Evolutionary conservation across 2,113 vertebrate genomes (phyloP).

Genomic region (Zapus hudsonius): DNA sequence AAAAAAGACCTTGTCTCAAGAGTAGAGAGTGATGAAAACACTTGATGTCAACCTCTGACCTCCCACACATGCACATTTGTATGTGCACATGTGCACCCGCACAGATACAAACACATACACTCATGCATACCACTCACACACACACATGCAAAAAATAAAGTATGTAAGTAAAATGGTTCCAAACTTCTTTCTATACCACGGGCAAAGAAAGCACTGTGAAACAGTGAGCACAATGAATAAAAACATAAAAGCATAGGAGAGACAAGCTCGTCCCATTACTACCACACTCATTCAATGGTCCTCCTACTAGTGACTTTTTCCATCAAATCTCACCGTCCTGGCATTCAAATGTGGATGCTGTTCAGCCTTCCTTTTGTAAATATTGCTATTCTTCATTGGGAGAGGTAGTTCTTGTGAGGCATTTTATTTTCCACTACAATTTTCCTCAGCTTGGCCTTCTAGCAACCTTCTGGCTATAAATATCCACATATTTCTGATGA

Average conservation of each 20-base stretch:
- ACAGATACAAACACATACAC: too few species aligned
- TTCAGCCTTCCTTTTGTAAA: constrained; percentile 48
- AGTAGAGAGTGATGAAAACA: too few species aligned
- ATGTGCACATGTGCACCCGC: too few species aligned
- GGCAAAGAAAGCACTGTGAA: background rate
- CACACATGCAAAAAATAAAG: background rate
- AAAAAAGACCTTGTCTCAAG: too few species aligned
- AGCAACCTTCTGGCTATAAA: constrained; percentile 45
- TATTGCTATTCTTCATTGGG: background rate
- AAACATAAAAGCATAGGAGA: background rate
- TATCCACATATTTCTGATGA: constrained; percentile 55
- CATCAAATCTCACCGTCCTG: background rate
- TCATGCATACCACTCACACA: too few species aligned
- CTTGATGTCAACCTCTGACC: too few species aligned
- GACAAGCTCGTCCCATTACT: background rate
- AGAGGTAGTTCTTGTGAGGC: constrained; percentile 4
- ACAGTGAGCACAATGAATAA: background rate
- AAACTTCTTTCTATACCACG: constrained; percentile 17
- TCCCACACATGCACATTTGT: too few species aligned
- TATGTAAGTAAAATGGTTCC: background rate
- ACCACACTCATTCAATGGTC: background rate
- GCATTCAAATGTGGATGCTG: background rate
- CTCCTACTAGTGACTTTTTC: constrained; percentile 18
- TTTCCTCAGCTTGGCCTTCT: constrained; percentile 30
- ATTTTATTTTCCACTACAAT: constrained; percentile 46